phyloP scores from a whole-genome alignment of 1,140 invertebrate genomes.

The Zeugodacus cucurbitae region DNA sequence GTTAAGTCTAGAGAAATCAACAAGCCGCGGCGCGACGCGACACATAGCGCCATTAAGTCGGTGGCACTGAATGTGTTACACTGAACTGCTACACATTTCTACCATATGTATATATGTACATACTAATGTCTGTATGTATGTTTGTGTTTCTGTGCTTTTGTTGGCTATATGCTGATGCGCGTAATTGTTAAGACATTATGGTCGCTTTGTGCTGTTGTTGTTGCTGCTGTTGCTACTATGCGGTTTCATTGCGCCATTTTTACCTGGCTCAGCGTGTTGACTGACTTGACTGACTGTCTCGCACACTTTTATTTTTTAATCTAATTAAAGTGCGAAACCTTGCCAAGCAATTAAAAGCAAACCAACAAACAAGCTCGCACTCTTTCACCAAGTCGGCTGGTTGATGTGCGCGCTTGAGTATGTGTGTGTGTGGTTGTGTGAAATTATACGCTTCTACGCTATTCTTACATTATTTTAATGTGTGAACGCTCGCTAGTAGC shows the following conservation, averaged over 20 bases:
- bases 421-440: background rate
- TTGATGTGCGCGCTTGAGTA: no score
- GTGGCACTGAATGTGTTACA: background rate
- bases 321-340: conserved; percentile 26
- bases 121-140: background rate
- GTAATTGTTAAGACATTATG: conserved; percentile 8
- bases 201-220: background rate
- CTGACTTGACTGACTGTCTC: background rate
- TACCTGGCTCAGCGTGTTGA: background rate
- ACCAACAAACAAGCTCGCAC: background rate
- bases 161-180: background rate
- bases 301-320: conserved; percentile 21
- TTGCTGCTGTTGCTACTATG: background rate
- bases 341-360: conserved; percentile 1
- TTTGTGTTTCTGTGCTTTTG: background rate
- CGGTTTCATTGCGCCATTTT: conserved; percentile 16
- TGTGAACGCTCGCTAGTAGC: background rate
- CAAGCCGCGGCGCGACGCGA: background rate
- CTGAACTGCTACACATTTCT: background rate
- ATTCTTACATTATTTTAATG: background rate
- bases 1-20: conserved; percentile 5
- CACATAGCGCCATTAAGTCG: background rate
- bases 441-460: background rate
- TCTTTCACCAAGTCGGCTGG: background rate
- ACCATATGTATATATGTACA: background rate